Percentiles rank a stretch among this genome's conserved stretches.
These are phyloP conservation scores for Agrochola circellaris DNA, from an alignment of 2,888 invertebrate species.

Conservation along the genomic window DNA sequence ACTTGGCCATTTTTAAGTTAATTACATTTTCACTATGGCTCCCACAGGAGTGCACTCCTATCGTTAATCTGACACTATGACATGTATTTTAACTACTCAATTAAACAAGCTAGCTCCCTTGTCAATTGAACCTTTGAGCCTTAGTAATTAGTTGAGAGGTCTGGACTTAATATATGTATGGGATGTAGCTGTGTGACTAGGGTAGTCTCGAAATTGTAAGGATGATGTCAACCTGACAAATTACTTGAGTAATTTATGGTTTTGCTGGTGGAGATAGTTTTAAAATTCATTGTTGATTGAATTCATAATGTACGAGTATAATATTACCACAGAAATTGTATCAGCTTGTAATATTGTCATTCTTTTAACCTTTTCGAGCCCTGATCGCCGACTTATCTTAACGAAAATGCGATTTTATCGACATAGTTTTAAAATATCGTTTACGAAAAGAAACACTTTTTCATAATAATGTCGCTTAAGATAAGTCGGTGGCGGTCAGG, in stretches of 20 bases:
- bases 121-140: slow-evolving; percentile 44
- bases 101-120: slow-evolving; percentile 44
- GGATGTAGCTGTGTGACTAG: slow-evolving; percentile 10
- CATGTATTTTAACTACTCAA: slow-evolving; percentile 53
- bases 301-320: neutral
- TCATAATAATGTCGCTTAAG: too few species aligned
- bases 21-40: slow-evolving; percentile 10
- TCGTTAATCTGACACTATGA: slow-evolving; percentile 28
- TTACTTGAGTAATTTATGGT: slow-evolving; percentile 25
- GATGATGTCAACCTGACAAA: slow-evolving; percentile 8
- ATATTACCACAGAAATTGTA: neutral
- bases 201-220: slow-evolving; percentile 4
- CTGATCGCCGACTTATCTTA: too few species aligned
- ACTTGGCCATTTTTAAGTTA: slow-evolving; percentile 16
- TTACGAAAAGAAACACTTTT: too few species aligned
- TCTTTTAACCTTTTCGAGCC: too few species aligned
- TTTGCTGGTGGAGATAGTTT: neutral
- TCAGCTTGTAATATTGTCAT: too few species aligned
- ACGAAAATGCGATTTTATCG: too few species aligned
- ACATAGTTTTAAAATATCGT: too few species aligned
- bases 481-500: too few species aligned
- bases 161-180: slow-evolving; percentile 38
- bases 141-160: slow-evolving; percentile 44
- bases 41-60: slow-evolving; percentile 3
- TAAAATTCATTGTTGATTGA: neutral